Evolutionary conservation across 2,113 vertebrate species (phyloP), one percentile per base, ranked within the genome.

Genomic region (Fulica atra): DNA sequence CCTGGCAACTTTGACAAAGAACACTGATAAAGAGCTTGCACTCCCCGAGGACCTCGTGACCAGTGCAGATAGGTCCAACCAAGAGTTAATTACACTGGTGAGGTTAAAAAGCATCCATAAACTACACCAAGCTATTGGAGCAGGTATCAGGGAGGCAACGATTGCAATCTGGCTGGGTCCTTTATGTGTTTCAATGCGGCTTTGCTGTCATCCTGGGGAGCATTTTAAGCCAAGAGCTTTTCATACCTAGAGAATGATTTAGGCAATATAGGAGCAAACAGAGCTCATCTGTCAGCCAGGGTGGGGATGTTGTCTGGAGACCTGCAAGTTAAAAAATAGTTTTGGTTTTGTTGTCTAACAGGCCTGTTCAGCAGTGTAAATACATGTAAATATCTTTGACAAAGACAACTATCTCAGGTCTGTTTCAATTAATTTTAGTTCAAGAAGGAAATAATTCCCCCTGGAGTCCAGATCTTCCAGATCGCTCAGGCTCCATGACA

Each of bases 401-500:
- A 94, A 90, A 44, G 42, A 94, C 88, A 96, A 86, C 76, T 71
- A 74, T 90, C 72, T 73, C 53, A 73, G 85, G 76, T 93, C 93
- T 86, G 33, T 88, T 96, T 81, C 76, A 88, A 96, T 94, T 93
- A 10, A 86, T 74, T 92, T 92, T 74, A 78, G 44, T 86, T 92
- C 80, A 83, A 93, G 79, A 73, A 86, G 60, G 38, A 92, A 87
- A 65, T 68, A 66, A 93, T 84, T 92, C 86, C 68, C 59, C 4
- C 23, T 60, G 80, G 79, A 95, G 36, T 88, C 51, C 54, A 88
- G 74, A 95, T 95, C 1, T 0, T 81, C 84, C 16, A 6, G 70
- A 86, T 95, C 5, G 0, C 80, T 95, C 35, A 71, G 76, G 61
- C 82, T 94, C 95, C 88, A 90, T 96, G 93, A 97, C 90, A 96